Evolutionary conservation across 2,888 invertebrate species (phyloP), one percentile per base, ranked within the genome.

Genomic region (Agrochola circellaris): DNA sequence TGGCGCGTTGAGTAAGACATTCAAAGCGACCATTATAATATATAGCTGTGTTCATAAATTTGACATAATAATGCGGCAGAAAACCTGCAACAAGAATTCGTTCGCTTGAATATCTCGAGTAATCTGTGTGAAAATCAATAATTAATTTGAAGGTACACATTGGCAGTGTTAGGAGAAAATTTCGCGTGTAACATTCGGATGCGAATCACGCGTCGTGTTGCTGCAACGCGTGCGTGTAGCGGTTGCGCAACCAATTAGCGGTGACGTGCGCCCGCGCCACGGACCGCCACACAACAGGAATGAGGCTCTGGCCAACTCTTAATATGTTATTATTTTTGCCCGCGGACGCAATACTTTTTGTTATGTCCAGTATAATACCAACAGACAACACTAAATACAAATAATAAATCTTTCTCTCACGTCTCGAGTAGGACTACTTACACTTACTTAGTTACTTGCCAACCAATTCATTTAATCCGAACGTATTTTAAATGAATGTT

Each of bases 201-300:
- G 90, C 91, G 84, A 83, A 85, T 88, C 92, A 91, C 91, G 93
- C 89, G 88, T 77, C 74, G 75, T 89, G 91, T 92, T 92, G 91
- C 91, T 83, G 90, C 91, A 92, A 92, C 92, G 87, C 56, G 77
- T 61, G 87, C 90, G 91, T 89, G 91, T 90, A 88, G 85, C 86
- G 82, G 91, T 95, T 95, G 93, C 91, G 92, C 93, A 94, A 94
- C 92, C 92, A 95, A 95, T 95, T 95, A 95, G 92, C 87, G 87
- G 84, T 56, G 73, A 72, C 67, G 77, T 73, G 72, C 77, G 82
- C 73, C 77, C 87, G 90, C 90, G 93, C 91, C 85, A 95, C 94
- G 95, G 94, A 89, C 93, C 88, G 94, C 77, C 91, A 93, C 89
- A 91, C 90, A 78, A 86, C 89, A 92, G 95, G 95, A 95, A 95